Evolutionary conservation across 2,113 vertebrate genomes (phyloP), one percentile per base, ranked within the genome.

Genomic region (Elephantulus edwardii): DNA sequence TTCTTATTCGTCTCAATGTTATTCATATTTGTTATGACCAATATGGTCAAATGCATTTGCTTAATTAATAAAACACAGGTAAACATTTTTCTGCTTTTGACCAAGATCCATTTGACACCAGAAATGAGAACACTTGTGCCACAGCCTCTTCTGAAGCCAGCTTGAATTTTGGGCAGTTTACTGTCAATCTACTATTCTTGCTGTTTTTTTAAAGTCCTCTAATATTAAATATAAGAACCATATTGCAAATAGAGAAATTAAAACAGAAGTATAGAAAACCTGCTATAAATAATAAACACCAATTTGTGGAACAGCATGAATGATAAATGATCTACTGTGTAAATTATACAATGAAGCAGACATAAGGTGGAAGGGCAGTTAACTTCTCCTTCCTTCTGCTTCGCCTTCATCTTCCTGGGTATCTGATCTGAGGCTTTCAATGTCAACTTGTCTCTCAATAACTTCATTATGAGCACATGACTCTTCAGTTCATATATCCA

Each of bases 401-500:
- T n/a, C n/a, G n/a, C n/a, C n/a, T n/a, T n/a, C n/a, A n/a, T n/a
- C n/a, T n/a, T n/a, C n/a, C n/a, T n/a, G n/a, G n/a, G n/a, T n/a
- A n/a, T 96, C 97, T 96, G 95, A 95, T 98, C 97, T 88, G 97
- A 97, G 96, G 97, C 97, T 97, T 97, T 97, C 97, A 97, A 97
- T 50, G 28, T 76, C 46, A 33, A 76, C 22, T 76, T n/a, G 4
- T 50, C 72, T 75, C 6, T 26, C 14, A 50, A 44, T 35, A 52
- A 50, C 13, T 76, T 28, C 48, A 76, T 11, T 52, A 50, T 75
- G 30, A 76, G 56, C 26, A 24, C 28, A 99, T 26, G 98, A 99
- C 85, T 99, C 98, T 98, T 99, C 98, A 52, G 97, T 98, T 97
- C 99, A 97, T 89, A 97, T 97, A 97, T 99, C 98, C 14, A 99